Evolutionary conservation across 2,888 invertebrate genomes (phyloP), one percentile per base, ranked within the genome.

Genomic region (Drosophila diplacantha): DNA sequence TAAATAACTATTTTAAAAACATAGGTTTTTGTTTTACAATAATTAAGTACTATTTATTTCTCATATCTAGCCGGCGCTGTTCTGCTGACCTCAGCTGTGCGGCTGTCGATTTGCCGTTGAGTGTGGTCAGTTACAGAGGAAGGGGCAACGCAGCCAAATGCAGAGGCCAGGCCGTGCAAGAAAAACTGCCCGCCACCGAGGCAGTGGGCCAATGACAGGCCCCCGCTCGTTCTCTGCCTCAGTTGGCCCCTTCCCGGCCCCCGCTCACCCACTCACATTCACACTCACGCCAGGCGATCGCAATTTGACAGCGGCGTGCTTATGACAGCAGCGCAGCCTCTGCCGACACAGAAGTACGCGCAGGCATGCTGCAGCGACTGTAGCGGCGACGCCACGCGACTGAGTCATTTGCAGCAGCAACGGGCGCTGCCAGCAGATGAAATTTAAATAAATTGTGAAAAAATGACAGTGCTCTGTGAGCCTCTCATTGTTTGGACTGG

Each of bases 41-140:
- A 35, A 2, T 37, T 11, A 11, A 18, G 18, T 12, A 2, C 4
- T 16, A 5, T 9, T 16, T 9, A 3, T 35, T 35, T 16, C 9
- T 37, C 18, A 5, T 37, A 16, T 16, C 9, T 35, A 37, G 11
- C 11, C 18, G 0, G 1, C 22, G 9, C 35, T 58, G 37, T 29
- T 35, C 16, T 24, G 11, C 3, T 53, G 35, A 44, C 43, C 57
- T 6, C 57, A 14, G 14, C 31, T 58, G 58, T 58, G 44, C 52
- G 53, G 50, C 71, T 75, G 79, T 65, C 71, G 57, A 77, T 69
- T 62, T 58, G 66, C 31, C 29, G 67, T 78, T 78, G 82, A 64
- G 65, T 71, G 61, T 79, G 78, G 82, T 78, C 78, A 78, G 78
- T 81, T 69, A 70, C 59, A 66, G 57, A 29, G 32, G 16, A 51